Percentiles rank a stretch among this genome's conserved stretches.
Conservation (phyloP, 2,888 invertebrate genomes). For the Drosophila heteroneura region DNA sequence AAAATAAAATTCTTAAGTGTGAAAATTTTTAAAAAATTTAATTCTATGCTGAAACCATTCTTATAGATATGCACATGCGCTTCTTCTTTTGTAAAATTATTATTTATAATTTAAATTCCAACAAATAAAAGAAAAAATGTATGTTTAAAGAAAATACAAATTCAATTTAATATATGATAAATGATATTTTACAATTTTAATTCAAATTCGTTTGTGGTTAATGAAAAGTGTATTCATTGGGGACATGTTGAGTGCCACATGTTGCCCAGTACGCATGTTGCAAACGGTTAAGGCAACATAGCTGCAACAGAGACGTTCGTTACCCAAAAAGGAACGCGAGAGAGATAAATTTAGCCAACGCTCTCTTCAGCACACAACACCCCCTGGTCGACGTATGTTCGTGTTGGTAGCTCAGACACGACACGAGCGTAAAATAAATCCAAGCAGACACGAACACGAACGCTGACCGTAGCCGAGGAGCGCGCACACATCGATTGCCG, state of each 20-base stretch:
- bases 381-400: constrained; percentile 1
- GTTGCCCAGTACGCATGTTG: constrained; percentile 45
- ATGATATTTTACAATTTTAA: background rate
- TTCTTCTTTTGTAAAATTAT: background rate
- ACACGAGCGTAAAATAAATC: constrained; percentile 1
- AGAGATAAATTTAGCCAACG: background rate
- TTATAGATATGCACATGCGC: background rate
- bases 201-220: constrained; percentile 1
- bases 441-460: constrained; percentile 22
- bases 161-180: background rate
- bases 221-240: background rate
- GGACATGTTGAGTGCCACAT: constrained; percentile 37
- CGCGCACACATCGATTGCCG: constrained; percentile 18
- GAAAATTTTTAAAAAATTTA: background rate
- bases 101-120: background rate
- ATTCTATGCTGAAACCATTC: background rate
- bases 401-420: background rate
- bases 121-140: background rate
- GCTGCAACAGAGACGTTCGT: constrained; percentile 7
- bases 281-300: constrained; percentile 70
- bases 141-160: background rate
- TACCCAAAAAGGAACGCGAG: constrained; percentile 18
- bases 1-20: background rate
- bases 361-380: constrained; percentile 34
- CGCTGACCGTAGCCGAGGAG: constrained; percentile 10